Conservation (phyloP, 2,113 vertebrate genomes). For the Nanorana parkeri region DNA sequence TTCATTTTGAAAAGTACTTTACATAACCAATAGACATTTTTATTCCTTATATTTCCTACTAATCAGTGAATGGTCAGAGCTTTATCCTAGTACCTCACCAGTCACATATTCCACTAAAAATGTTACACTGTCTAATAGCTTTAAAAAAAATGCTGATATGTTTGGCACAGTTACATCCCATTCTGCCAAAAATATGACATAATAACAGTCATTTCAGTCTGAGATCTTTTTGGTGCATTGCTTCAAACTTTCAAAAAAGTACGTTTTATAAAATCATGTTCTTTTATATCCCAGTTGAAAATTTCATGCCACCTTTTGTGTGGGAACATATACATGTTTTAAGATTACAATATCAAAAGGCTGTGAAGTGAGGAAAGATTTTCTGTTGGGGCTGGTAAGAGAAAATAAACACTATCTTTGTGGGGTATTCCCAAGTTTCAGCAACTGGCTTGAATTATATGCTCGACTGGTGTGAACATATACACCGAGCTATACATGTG, state of each 20-base stretch:
- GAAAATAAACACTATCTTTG: constrained; percentile 38
- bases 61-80: too few species aligned
- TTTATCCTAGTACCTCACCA: too few species aligned
- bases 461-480: constrained; percentile 42
- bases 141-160: not conserved
- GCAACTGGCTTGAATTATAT: constrained; percentile 38
- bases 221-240: not conserved
- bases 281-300: too few species aligned
- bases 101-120: not conserved
- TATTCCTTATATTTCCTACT: too few species aligned
- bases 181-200: constrained; percentile 19
- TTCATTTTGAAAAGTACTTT: too few species aligned
- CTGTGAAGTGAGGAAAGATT: constrained; percentile 20
- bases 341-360: not conserved
- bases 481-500: constrained; percentile 22
- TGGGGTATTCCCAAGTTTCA: constrained; percentile 23
- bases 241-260: not conserved
- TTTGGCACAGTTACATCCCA: not conserved
- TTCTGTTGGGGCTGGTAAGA: not conserved
- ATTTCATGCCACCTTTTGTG: too few species aligned
- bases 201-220: not conserved
- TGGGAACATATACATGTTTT: constrained; percentile 10
- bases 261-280: not conserved
- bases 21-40: too few species aligned
- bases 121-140: not conserved